Base-by-base conservation (phyloP, 2,797 vertebrate genomes). In the Selene dorsalis region DNA sequence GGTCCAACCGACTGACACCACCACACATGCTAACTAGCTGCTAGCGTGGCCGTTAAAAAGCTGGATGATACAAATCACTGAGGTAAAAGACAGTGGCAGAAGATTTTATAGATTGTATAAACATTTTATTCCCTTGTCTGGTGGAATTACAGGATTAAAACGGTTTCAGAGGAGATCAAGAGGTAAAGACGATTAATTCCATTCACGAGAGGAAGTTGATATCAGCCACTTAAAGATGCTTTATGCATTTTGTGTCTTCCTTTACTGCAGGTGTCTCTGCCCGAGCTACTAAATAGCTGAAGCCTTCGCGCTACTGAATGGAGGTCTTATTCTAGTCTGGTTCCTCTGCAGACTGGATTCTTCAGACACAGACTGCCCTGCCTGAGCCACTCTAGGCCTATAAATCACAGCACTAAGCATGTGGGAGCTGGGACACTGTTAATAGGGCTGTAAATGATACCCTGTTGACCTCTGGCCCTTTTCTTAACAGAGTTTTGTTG, bases 401-500 rank as follows among this genome's bases (percentile, higher is more conserved):
- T 89, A 90, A 91, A 87, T 89, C 87, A 86, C 56, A 52, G 38
- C 52, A 57, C 50, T 78, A 62, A 86, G 72, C 68, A 75, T 67
- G 75, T 72, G 41, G 38, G 76, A 88, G 75, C 67, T 69, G 35
- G 48, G 53, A 69, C 52, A 24, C 43, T 71, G 77, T 84, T 86
- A 87, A 86, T 41, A 65, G 61, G 35, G 59, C 78, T 80, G 80
- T 80, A 83, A 78, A n/a, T 75, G 73, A 87, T 86, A 79, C 77
- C 76, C 63, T 79, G 43, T 69, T 91, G 84, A 89, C 83, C 80
- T 82, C 48, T 60, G 64, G 57, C 13, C 52, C 50, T 61, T 78
- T 77, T n/a, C 20, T 35, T 38, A 30, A 24, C 20, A 30, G 16
- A 2, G n/a, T 66, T 66, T 12, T 82, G 63, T 64, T 41, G 32